Conservation (phyloP, 2,113 vertebrate species). For the Pelusios castaneus region DNA sequence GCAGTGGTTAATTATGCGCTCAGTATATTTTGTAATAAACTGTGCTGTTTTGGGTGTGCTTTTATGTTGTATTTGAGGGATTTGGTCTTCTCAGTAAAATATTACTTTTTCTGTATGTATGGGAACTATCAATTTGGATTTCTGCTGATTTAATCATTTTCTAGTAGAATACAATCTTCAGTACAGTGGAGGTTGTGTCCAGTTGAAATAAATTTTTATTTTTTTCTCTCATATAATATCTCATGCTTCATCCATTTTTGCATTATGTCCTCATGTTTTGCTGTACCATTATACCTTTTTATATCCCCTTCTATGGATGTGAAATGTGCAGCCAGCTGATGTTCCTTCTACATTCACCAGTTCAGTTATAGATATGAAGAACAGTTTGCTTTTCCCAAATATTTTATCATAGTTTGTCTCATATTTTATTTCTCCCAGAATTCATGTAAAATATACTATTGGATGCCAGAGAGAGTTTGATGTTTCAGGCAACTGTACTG, state of each 20-base stretch:
- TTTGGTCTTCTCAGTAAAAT: constrained; percentile 57
- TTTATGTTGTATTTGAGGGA: constrained; percentile 56
- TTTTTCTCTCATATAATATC: background rate
- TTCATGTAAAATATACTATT: background rate
- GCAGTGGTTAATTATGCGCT: constrained; percentile 70
- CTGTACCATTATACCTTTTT: background rate
- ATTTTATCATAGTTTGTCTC: background rate
- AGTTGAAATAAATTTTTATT: constrained; percentile 2
- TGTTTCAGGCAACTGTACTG: background rate
- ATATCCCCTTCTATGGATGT: background rate
- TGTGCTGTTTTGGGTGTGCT: constrained; percentile 69
- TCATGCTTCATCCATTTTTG: constrained; percentile 26
- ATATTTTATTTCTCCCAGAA: background rate
- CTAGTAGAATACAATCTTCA: constrained; percentile 60
- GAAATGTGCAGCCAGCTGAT: background rate
- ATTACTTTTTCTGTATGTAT: constrained; percentile 52
- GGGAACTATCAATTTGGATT: constrained; percentile 66
- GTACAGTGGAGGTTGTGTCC: constrained; percentile 9
- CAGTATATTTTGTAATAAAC: constrained; percentile 70
- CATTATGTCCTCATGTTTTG: background rate
- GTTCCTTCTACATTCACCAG: constrained; percentile 26
- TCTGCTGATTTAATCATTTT: constrained; percentile 69
- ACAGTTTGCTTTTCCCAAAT: background rate
- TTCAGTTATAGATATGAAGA: background rate
- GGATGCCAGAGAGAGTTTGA: background rate